Evolutionary conservation across 2,888 invertebrate genomes (phyloP).

Genomic region (Timandra comae): DNA sequence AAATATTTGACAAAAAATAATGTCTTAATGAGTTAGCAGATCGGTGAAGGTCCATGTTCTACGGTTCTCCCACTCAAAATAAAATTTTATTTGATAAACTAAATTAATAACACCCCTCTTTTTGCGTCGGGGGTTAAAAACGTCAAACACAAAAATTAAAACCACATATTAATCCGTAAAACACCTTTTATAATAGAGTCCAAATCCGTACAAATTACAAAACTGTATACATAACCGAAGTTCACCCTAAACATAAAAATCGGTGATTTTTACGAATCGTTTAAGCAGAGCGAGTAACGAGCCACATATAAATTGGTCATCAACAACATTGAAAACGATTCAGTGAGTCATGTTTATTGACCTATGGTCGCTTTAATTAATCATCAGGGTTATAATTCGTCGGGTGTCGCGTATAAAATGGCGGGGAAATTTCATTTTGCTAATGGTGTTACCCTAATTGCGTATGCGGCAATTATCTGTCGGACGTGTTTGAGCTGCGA

Average conservation of each 20-base stretch:
- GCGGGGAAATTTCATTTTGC: slow-evolving; percentile 37
- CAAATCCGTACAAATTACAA: too few relatives aligned
- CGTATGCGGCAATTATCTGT: slow-evolving; percentile 52
- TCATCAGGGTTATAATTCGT: slow-evolving; percentile 38
- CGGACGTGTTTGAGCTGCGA: slow-evolving; percentile 48
- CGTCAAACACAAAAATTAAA: too few relatives aligned
- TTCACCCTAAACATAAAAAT: slow-evolving; percentile 26
- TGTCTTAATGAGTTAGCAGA: too few relatives aligned
- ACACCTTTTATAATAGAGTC: too few relatives aligned
- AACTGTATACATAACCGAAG: too few relatives aligned
- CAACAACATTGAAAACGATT: slow-evolving; percentile 37
- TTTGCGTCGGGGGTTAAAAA: too few relatives aligned
- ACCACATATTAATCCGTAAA: too few relatives aligned
- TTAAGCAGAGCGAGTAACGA: slow-evolving; percentile 32
- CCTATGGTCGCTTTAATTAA: slow-evolving; percentile 58
- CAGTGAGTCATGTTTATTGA: slow-evolving; percentile 49
- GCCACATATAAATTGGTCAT: slow-evolving; percentile 36
- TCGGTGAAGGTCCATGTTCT: too few relatives aligned
- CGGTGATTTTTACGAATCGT: slow-evolving; percentile 30
- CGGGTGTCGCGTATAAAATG: slow-evolving; percentile 21
- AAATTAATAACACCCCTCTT: too few relatives aligned
- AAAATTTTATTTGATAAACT: too few relatives aligned
- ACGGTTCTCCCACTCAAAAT: too few relatives aligned
- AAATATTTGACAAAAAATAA: too few relatives aligned
- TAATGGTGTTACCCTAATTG: slow-evolving; percentile 56